phyloP scores from a whole-genome alignment of 1,140 invertebrate species.

The Brachystomella parvula region DNA sequence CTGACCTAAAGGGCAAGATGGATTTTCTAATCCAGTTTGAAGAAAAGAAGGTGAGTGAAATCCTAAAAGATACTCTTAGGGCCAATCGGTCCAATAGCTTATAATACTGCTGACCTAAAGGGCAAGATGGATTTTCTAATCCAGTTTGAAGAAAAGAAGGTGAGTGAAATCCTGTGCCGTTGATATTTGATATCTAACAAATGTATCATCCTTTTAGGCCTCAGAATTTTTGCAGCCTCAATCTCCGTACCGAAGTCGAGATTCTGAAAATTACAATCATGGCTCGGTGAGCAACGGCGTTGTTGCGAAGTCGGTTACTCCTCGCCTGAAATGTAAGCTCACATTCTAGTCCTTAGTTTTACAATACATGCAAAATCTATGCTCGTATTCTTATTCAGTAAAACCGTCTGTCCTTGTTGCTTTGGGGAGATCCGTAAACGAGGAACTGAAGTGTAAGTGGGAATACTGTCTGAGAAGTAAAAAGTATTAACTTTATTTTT shows the following conservation, averaged over 20 bases:
- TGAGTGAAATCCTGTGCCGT: background rate
- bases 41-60: background rate
- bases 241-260: background rate
- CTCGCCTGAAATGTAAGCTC: background rate
- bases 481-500: background rate
- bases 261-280: background rate
- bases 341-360: background rate
- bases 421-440: background rate
- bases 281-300: too few relatives aligned
- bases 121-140: background rate
- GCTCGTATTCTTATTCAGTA: background rate
- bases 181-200: background rate
- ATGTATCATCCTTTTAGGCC: background rate
- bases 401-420: background rate
- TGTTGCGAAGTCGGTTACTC: background rate
- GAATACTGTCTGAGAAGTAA: background rate
- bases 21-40: background rate
- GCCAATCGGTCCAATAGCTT: background rate
- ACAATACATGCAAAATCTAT: background rate
- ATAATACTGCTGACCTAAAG: background rate
- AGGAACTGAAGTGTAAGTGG: background rate
- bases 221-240: background rate
- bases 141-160: background rate
- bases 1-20: background rate
- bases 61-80: background rate